Evolutionary conservation across 2,888 invertebrate species (phyloP).

Genomic region (Aproaerema taeniolella): DNA sequence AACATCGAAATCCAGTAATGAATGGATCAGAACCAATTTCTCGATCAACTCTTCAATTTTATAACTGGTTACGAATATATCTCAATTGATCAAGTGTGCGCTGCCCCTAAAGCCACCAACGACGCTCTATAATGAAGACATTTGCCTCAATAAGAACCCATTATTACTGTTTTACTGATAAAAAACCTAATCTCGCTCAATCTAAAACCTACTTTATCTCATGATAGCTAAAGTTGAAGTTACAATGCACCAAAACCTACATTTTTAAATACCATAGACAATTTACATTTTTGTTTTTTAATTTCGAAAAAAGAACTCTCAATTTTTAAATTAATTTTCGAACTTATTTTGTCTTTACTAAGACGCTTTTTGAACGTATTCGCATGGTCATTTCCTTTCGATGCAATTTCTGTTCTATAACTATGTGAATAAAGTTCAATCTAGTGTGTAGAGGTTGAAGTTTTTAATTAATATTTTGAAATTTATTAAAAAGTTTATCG

Average conservation of each 20-base stretch:
- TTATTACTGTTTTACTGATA: conserved; percentile 41
- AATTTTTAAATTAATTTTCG: conserved; percentile 11
- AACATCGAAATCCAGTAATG: no score
- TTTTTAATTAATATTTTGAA: no score
- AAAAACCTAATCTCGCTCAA: conserved; percentile 28
- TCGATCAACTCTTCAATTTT: no score
- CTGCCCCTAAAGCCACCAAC: conserved; percentile 54
- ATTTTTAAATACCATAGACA: conserved; percentile 11
- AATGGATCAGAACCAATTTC: no score
- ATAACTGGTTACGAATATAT: no score
- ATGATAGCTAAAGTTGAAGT: background rate
- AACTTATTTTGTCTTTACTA: background rate
- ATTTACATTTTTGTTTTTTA: conserved; percentile 8
- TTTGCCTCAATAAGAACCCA: conserved; percentile 48
- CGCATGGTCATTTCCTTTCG: no score
- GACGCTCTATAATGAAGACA: conserved; percentile 59
- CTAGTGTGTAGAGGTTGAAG: no score
- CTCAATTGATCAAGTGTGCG: no score
- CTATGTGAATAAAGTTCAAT: no score
- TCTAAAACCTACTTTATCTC: conserved; percentile 3
- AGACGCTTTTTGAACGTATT: background rate
- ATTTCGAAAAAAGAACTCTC: conserved; percentile 7
- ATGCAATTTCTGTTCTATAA: no score
- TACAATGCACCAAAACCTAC: no score
- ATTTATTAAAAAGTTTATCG: no score